Evolutionary conservation across 1,140 invertebrate species (phyloP).

Genomic region (Panulirus ornatus): DNA sequence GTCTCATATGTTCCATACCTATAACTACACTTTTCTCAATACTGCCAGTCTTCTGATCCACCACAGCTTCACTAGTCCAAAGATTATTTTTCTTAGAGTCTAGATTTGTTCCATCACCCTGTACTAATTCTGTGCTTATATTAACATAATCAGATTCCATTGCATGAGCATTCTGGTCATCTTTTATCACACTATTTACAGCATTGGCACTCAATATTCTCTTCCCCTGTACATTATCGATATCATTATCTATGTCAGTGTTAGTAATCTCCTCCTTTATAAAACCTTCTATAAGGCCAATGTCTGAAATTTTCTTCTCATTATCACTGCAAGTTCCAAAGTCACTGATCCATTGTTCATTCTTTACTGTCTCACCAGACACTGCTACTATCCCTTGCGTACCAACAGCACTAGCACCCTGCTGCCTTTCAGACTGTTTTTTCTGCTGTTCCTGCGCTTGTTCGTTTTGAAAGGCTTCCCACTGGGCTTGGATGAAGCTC

Average conservation of each 20-base stretch:
- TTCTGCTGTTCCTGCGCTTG: conserved; percentile 16
- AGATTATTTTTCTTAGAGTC: background rate
- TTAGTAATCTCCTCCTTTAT: background rate
- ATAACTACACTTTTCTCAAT: too few species aligned
- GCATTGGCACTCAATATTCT: conserved; percentile 38
- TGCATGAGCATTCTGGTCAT: background rate
- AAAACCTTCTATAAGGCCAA: background rate
- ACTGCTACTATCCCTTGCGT: conserved; percentile 40
- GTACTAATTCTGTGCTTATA: conserved; percentile 14
- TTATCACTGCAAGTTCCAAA: background rate
- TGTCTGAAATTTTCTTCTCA: background rate
- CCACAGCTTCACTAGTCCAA: background rate
- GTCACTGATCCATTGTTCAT: background rate
- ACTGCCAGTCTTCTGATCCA: background rate
- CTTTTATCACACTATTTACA: conserved; percentile 39
- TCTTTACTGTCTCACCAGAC: background rate
- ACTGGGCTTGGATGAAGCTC: conserved; percentile 65
- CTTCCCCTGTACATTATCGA: background rate
- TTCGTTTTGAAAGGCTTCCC: conserved; percentile 52
- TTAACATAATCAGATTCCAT: conserved; percentile 2
- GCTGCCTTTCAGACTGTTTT: background rate
- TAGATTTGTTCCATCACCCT: conserved; percentile 25
- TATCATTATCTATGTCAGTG: background rate
- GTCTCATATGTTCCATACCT: background rate
- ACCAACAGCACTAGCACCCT: background rate